Evolutionary conservation across 2,888 invertebrate genomes (phyloP).

Genomic region (Pocota personata): DNA sequence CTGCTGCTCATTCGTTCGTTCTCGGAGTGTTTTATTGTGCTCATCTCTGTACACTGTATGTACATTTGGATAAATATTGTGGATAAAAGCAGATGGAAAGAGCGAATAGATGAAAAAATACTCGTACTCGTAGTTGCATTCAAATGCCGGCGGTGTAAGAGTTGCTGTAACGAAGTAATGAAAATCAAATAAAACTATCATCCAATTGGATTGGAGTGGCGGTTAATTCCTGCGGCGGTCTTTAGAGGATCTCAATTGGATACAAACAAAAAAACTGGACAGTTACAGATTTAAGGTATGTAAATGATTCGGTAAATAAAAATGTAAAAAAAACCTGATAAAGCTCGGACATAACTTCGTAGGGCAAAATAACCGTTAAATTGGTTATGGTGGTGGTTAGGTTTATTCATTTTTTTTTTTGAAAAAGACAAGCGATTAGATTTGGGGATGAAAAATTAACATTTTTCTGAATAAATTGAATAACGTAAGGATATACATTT

Average conservation of each 20-base stretch:
- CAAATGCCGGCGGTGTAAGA: constrained; percentile 32
- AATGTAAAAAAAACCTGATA: constrained; percentile 7
- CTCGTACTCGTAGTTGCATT: constrained; percentile 9
- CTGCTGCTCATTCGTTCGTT: constrained; percentile 62
- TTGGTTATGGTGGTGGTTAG: constrained; percentile 24
- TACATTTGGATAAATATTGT: constrained; percentile 48
- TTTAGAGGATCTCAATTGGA: constrained; percentile 36
- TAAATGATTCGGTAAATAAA: constrained; percentile 6
- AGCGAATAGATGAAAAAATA: constrained; percentile 21
- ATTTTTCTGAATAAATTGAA: background rate
- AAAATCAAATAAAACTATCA: constrained; percentile 29
- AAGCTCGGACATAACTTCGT: constrained; percentile 62
- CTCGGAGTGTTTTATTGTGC: constrained; percentile 32
- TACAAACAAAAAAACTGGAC: constrained; percentile 9
- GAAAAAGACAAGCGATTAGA: background rate
- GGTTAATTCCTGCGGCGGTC: constrained; percentile 17
- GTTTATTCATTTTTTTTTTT: background rate
- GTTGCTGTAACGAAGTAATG: background rate
- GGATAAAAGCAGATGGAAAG: constrained; percentile 21
- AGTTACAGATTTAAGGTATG: constrained; percentile 33
- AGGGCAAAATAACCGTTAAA: constrained; percentile 4
- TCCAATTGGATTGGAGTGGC: constrained; percentile 42
- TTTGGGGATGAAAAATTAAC: background rate
- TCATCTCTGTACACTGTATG: constrained; percentile 17
- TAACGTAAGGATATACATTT: background rate